These are phyloP conservation scores for Chorisops tibialis DNA, from an alignment of 2,888 invertebrate genomes.

Conservation along the genomic window DNA sequence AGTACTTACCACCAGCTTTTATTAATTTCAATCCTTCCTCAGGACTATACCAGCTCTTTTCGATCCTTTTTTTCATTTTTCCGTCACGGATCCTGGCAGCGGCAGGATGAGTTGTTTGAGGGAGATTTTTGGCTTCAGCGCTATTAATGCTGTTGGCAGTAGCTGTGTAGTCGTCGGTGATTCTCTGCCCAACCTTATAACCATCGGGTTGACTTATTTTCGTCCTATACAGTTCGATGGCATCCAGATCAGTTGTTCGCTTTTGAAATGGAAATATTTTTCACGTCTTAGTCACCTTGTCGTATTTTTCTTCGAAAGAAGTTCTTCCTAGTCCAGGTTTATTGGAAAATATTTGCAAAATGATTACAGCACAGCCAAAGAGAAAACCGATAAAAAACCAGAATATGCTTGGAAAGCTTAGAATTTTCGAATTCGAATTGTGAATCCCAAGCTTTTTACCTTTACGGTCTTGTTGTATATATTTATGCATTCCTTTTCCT, in stretches of 20 bases:
- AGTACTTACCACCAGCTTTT: slow-evolving; percentile 54
- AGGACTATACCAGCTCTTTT: slow-evolving; percentile 55
- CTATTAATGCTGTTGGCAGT: not conserved
- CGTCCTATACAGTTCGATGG: slow-evolving; percentile 58
- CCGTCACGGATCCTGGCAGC: not conserved
- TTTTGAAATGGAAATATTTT: slow-evolving; percentile 41
- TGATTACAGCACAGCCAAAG: slow-evolving; percentile 24
- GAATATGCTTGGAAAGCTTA: not conserved
- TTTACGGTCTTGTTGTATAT: slow-evolving; percentile 9
- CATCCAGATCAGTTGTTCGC: slow-evolving; percentile 63
- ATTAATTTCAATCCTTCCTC: slow-evolving; percentile 59
- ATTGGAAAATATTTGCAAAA: slow-evolving; percentile 25
- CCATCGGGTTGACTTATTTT: slow-evolving; percentile 52
- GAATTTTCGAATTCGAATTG: slow-evolving; percentile 1
- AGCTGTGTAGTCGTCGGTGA: slow-evolving; percentile 24
- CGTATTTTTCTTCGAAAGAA: slow-evolving; percentile 7
- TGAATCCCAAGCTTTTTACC: not conserved
- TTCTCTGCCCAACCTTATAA: slow-evolving; percentile 1
- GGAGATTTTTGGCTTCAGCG: not conserved
- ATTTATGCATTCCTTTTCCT: slow-evolving; percentile 19
- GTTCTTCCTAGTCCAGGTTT: not conserved
- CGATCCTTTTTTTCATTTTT: not conserved
- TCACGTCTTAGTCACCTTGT: slow-evolving; percentile 13
- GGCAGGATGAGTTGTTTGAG: not conserved
- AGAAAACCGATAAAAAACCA: not conserved